These are phyloP conservation scores for Trissolcus brochymenae DNA, from an alignment of 2,888 invertebrate species.

Conservation along the genomic window DNA sequence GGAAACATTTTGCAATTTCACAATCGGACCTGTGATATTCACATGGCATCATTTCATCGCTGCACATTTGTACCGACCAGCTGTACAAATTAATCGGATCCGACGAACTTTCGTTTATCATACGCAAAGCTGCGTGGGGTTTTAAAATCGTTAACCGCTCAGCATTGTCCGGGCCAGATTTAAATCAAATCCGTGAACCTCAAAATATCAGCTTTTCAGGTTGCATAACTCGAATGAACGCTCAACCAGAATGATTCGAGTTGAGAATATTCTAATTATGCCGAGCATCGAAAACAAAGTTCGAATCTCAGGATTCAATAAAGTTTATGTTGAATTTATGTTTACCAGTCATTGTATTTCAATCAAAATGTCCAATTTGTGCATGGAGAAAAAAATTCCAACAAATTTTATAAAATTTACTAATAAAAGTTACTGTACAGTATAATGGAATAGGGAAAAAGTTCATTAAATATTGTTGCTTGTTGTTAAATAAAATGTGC, in stretches of 20 bases:
- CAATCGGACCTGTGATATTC: slow-evolving; percentile 5
- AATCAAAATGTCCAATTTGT: too few species aligned
- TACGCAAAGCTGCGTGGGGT: slow-evolving; percentile 24
- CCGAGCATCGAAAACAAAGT: slow-evolving; percentile 25
- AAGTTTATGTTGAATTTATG: too few species aligned
- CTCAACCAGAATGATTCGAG: slow-evolving; percentile 50
- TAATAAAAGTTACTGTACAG: too few species aligned
- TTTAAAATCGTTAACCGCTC: slow-evolving; percentile 34
- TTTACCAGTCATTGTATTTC: too few species aligned
- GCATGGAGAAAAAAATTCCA: too few species aligned
- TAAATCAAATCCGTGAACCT: slow-evolving; percentile 40
- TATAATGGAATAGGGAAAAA: too few species aligned
- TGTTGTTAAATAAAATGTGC: too few species aligned
- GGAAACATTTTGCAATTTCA: slow-evolving; percentile 12
- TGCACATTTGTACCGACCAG: slow-evolving; percentile 12
- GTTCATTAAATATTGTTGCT: too few species aligned
- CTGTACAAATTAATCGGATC: slow-evolving; percentile 30
- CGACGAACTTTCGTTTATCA: slow-evolving; percentile 30
- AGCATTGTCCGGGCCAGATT: slow-evolving; percentile 21
- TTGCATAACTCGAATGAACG: slow-evolving; percentile 49
- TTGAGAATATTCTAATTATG: slow-evolving; percentile 46
- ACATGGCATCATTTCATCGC: slow-evolving; percentile 11
- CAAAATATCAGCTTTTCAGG: slow-evolving; percentile 48
- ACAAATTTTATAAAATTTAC: too few species aligned
- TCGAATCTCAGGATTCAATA: too few species aligned